Evolutionary conservation across 2,113 vertebrate genomes (phyloP).

Genomic region (Pionites leucogaster): DNA sequence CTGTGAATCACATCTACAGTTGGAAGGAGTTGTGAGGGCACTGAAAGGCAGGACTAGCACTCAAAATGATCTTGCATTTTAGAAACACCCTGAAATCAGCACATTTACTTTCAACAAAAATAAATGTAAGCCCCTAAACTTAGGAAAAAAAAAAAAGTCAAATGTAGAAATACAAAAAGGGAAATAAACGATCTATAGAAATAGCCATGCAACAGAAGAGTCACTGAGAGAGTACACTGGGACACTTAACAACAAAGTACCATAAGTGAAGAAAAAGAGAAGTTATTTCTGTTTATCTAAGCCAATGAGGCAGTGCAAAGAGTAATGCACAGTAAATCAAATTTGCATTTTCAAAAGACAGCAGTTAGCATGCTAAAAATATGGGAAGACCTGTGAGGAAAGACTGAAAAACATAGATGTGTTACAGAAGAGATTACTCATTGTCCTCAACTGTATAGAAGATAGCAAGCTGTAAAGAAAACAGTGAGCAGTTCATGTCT

Average conservation of each 20-base stretch:
- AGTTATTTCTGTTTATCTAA: not conserved
- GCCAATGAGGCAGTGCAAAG: not conserved
- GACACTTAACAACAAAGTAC: not conserved
- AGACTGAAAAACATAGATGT: rapidly evolving
- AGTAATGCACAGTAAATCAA: not conserved
- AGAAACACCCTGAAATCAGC: not conserved
- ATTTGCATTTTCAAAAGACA: not conserved
- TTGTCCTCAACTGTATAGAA: not conserved
- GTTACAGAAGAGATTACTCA: not conserved
- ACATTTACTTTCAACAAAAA: not conserved
- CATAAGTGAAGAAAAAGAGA: not conserved
- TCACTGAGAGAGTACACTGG: not conserved
- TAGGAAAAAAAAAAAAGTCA: not conserved
- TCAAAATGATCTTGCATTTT: not conserved
- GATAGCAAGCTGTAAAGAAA: not conserved
- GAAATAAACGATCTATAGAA: not conserved
- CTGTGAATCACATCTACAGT: not conserved
- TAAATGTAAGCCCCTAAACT: not conserved
- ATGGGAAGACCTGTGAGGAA: not conserved
- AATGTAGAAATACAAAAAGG: not conserved
- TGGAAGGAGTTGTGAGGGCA: not conserved
- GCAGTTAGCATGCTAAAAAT: not conserved
- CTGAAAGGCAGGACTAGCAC: not conserved
- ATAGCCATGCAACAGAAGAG: not conserved
- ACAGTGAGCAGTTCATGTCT: not conserved